These are phyloP conservation scores for Bos taurus DNA, from an alignment of 2,113 vertebrate genomes.

Conservation along the genomic window DNA sequence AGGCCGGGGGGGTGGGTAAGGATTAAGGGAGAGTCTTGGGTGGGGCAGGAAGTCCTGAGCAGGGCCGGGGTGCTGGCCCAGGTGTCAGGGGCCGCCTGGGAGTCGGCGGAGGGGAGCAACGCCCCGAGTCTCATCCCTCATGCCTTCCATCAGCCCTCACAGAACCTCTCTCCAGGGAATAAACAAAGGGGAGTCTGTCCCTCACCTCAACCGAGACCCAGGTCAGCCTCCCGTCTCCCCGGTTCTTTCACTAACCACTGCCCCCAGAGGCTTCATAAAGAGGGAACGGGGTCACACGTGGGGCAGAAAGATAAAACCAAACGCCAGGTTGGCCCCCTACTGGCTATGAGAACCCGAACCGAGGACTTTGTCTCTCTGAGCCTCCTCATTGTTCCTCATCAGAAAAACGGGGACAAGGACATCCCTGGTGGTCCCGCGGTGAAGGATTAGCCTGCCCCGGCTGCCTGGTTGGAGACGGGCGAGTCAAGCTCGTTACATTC, in stretches of 20 bases:
- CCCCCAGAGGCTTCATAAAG: background rate
- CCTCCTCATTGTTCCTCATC: background rate
- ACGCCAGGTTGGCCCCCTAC: background rate
- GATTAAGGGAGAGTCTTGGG: slow-evolving; percentile 25
- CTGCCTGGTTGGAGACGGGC: background rate
- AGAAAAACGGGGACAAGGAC: background rate
- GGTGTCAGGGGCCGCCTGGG: background rate
- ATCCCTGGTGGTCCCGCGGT: accelerated
- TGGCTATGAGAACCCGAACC: background rate
- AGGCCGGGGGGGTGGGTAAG: background rate
- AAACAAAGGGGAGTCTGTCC: background rate
- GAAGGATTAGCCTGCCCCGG: background rate
- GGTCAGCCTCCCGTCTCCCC: background rate
- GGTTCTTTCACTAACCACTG: background rate
- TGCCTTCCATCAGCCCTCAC: accelerated
- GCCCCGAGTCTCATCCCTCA: accelerated
- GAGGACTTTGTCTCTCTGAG: background rate
- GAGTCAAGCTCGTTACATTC: background rate
- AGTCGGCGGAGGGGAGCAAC: background rate
- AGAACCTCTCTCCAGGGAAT: background rate
- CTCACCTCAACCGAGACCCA: background rate
- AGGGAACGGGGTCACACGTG: background rate
- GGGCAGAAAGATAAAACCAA: background rate
- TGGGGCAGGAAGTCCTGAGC: background rate
- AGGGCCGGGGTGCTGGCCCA: background rate